Evolutionary conservation across 2,113 vertebrate species (phyloP).

Genomic region (Pteronura brasiliensis): DNA sequence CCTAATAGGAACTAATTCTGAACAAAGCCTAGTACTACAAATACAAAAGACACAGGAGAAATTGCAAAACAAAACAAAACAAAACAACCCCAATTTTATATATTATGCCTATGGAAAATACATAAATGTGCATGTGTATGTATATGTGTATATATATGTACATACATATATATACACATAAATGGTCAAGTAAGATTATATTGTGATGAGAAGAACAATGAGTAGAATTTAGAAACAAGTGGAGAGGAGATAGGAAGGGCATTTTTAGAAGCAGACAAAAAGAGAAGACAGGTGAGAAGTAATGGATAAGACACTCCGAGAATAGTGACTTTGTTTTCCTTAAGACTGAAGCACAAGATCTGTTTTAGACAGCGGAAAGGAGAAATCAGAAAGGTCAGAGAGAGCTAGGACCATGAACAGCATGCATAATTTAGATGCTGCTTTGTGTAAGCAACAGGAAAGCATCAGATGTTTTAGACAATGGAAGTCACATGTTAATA

Average conservation of each 20-base stretch:
- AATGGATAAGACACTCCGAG: not conserved
- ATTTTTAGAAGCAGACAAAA: conserved; percentile 15
- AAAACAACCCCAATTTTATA: no score
- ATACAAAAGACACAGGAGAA: not conserved
- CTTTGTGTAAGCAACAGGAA: not conserved
- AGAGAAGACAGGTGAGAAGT: not conserved
- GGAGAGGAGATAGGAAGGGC: not conserved
- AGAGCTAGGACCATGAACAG: not conserved
- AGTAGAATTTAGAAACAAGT: not conserved
- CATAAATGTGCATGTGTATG: not conserved
- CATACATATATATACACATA: not conserved
- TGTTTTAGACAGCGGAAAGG: not conserved
- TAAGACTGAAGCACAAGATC: not conserved
- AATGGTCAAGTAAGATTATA: not conserved
- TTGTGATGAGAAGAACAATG: not conserved
- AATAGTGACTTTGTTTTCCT: not conserved
- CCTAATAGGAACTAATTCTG: not conserved
- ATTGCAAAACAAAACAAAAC: not conserved
- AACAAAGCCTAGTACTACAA: not conserved
- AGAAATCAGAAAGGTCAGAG: not conserved
- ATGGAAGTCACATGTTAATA: not conserved
- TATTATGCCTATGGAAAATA: not conserved
- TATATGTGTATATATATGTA: not conserved
- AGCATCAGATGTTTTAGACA: not conserved
- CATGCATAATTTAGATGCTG: not conserved